Base-by-base conservation (phyloP, 2,888 invertebrate genomes). In the Aphrophora alni region DNA sequence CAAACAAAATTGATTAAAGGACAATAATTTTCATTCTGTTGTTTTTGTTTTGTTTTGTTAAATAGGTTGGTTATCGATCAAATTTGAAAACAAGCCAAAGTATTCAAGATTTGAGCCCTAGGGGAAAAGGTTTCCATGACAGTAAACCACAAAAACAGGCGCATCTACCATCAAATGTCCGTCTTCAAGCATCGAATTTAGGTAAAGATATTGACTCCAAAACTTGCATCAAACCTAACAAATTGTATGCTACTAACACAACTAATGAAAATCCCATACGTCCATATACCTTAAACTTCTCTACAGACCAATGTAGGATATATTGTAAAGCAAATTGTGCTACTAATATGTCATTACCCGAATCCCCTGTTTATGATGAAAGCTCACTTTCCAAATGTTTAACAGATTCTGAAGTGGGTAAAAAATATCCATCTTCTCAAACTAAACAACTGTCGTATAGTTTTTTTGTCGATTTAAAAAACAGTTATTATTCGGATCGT, bases 1-100 rank as follows among this genome's bases (percentile, higher is more conserved):
- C n/a, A n/a, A n/a, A n/a, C n/a, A n/a, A n/a, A n/a, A n/a, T n/a
- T n/a, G n/a, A n/a, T n/a, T n/a, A n/a, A n/a, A n/a, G n/a, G n/a
- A n/a, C n/a, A n/a, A n/a, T n/a, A n/a, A n/a, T n/a, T n/a, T n/a
- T n/a, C n/a, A n/a, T 33, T 33, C 33, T 33, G 33, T 33, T 33
- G 3, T 33, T 33, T 33, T 33, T 26, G 1, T 78, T n/a, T 81
- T 81, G 82, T 82, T 75, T n/a, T 83, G 85, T 75, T 87, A 14
- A 59, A n/a, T 59, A 95, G 95, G 94, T 95, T 85, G 94, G 95
- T 81, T 93, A 93, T 88, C 91, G 93, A 82, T 95, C 95, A 68
- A 94, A 93, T 83, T 89, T 97, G 82, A 95, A 95, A 87, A 92
- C 94, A 85, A 96, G 96, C 87, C 96, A 96, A 87, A 96, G 96